phyloP scores from a whole-genome alignment of 2,113 vertebrate species.

The Zosterops hypoxanthus region DNA sequence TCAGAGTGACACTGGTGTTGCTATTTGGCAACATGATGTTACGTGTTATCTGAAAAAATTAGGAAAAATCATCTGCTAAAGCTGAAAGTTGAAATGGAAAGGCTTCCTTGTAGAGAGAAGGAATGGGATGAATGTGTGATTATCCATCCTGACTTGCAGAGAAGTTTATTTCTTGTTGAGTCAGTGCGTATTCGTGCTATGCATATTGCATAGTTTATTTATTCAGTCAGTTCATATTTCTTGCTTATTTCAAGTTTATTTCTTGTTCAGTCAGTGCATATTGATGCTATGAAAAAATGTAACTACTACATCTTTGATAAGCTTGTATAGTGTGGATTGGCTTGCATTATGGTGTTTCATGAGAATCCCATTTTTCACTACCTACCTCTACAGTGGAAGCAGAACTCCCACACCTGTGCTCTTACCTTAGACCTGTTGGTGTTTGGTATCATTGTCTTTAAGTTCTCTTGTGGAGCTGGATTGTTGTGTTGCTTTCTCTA shows the following conservation, averaged over 20 bases:
- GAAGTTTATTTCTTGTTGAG: background rate
- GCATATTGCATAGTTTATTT: too few species aligned
- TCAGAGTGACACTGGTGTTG: background rate
- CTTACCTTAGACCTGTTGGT: background rate
- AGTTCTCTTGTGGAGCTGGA: background rate
- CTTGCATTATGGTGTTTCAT: background rate
- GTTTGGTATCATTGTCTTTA: background rate
- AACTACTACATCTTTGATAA: background rate
- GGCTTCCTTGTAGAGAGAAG: background rate
- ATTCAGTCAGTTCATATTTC: too few species aligned
- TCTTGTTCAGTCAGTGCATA: too few species aligned
- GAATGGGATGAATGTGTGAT: background rate
- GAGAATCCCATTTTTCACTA: background rate
- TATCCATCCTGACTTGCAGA: background rate
- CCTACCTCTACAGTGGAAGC: background rate
- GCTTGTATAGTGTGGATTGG: background rate
- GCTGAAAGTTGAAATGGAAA: background rate
- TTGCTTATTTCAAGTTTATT: too few species aligned
- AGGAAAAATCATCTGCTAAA: background rate
- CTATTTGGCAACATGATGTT: background rate
- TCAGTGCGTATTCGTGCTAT: background rate
- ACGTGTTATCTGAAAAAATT: background rate
- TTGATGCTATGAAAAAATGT: background rate
- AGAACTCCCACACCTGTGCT: background rate
- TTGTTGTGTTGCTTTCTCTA: rapidly evolving